A percentile compares a stretch with the other conserved stretches of the same genome.
Conservation (phyloP, 2,113 vertebrate species). For the Turdus rufiventris region DNA sequence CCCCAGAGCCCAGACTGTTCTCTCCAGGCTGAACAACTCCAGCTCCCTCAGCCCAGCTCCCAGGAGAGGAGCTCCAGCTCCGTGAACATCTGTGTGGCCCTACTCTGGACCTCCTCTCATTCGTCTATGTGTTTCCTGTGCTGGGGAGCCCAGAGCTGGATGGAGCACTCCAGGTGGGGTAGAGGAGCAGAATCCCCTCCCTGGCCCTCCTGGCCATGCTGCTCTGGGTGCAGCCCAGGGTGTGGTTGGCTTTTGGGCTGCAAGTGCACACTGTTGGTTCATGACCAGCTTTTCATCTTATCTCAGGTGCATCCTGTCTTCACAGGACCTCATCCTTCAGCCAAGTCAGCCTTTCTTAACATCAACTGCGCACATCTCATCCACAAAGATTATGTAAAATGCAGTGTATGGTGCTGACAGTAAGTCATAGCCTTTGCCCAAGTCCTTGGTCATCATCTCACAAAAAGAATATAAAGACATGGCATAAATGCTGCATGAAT, state of each 20-base stretch:
- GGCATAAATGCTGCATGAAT: not conserved
- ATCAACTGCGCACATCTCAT: not conserved
- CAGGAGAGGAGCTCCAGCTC: not conserved
- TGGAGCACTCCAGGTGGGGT: not conserved
- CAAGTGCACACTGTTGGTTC: not conserved
- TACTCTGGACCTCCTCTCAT: not conserved
- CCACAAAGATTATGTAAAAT: not conserved
- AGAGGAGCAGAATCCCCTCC: not conserved
- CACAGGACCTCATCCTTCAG: not conserved
- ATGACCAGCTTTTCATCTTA: not conserved
- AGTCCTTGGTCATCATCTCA: not conserved
- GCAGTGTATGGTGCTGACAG: not conserved
- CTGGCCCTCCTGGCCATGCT: fast-evolving
- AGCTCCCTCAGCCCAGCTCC: not conserved
- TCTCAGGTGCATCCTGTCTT: not conserved
- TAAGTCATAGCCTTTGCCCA: not conserved
- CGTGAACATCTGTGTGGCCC: not conserved
- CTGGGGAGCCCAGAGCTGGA: not conserved
- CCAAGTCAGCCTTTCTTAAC: not conserved
- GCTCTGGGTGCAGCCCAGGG: not conserved
- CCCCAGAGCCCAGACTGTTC: not conserved
- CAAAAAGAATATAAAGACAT: not conserved
- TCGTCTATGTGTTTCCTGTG: not conserved
- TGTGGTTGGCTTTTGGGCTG: not conserved
- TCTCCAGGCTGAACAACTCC: not conserved